These are phyloP conservation scores for Rallus crepitans DNA, from an alignment of 2,797 vertebrate genomes.

Conservation along the genomic window DNA sequence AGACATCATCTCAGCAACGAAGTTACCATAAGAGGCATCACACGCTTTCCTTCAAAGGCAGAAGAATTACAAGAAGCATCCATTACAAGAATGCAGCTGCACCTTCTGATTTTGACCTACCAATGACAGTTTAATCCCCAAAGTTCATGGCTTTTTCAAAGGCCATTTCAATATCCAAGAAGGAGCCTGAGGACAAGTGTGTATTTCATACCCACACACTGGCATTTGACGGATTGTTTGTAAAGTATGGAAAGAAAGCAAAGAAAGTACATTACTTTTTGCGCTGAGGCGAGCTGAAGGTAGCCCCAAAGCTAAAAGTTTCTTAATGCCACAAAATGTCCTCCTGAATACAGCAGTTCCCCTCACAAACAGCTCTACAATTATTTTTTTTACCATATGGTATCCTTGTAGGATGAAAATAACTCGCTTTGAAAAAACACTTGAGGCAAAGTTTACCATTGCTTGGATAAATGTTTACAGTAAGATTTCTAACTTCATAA, in stretches of 20 bases:
- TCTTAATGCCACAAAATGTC: background rate
- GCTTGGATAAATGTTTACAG: slow-evolving; percentile 1
- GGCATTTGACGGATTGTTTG: background rate
- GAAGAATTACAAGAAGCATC: background rate
- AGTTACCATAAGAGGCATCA: background rate
- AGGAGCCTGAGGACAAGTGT: background rate
- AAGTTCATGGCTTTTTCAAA: background rate
- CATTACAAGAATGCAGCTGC: background rate
- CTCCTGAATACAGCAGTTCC: background rate
- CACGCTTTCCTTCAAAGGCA: background rate
- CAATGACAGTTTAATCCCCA: background rate
- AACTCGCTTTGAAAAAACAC: background rate
- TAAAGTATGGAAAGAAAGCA: background rate
- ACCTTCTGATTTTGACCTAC: background rate
- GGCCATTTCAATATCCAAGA: background rate
- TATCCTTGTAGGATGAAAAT: background rate
- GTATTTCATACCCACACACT: background rate
- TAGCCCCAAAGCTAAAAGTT: background rate
- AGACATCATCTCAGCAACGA: background rate
- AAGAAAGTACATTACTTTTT: background rate
- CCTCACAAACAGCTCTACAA: background rate
- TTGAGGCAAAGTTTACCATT: slow-evolving; percentile 1
- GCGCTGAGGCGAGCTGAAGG: background rate
- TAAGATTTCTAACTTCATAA: background rate
- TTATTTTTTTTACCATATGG: background rate